A percentile compares a stretch with the other conserved stretches of the same genome.
These are phyloP conservation scores for Pterostichus niger DNA, from an alignment of 2,888 invertebrate species.

Conservation along the genomic window DNA sequence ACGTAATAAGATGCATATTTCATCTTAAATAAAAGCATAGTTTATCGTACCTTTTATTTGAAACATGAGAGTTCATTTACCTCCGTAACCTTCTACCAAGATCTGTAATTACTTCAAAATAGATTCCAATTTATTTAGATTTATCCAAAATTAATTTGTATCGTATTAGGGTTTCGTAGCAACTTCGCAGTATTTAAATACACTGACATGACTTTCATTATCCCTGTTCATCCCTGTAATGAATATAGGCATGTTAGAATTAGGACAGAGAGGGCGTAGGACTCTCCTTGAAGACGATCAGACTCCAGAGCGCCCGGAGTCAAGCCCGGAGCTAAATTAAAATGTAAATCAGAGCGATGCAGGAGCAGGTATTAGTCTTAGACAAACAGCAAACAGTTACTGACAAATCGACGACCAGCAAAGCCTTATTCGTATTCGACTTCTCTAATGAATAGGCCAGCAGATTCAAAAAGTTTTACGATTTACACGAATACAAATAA, in stretches of 20 bases:
- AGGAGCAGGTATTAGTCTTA: slow-evolving; percentile 41
- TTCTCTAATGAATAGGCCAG: slow-evolving; percentile 21
- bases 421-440: not conserved
- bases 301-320: not conserved
- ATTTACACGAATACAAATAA: not conserved
- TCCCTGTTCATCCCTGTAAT: slow-evolving; percentile 2
- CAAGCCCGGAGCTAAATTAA: slow-evolving; percentile 55
- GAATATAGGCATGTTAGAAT: slow-evolving; percentile 31
- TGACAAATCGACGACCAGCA: not conserved
- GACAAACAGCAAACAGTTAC: slow-evolving; percentile 35
- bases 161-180: no score
- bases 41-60: no score
- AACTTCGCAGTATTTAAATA: no score
- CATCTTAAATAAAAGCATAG: no score
- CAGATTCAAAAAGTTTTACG: not conserved
- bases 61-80: no score
- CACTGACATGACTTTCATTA: not conserved
- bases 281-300: slow-evolving; percentile 26
- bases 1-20: no score
- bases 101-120: no score
- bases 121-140: no score
- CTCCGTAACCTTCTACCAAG: no score
- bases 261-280: not conserved
- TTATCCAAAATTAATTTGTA: no score
- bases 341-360: slow-evolving; percentile 59